Evolutionary conservation across 2,888 invertebrate species (phyloP).

Genomic region (Horisme vitalbata): DNA sequence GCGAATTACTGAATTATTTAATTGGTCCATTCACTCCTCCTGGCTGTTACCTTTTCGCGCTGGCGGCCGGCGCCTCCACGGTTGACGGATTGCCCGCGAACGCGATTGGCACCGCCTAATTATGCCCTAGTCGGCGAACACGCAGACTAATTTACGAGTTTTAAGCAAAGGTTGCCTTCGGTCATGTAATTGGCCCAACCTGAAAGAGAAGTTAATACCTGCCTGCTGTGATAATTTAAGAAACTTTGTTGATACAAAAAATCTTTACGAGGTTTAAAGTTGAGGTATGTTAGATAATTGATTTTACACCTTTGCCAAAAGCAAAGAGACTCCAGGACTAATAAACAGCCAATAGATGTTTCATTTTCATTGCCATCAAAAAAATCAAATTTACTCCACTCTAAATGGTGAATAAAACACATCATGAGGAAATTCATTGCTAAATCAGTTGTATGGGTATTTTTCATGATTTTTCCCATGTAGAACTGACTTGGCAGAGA

Average conservation of each 20-base stretch:
- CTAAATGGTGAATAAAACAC: too few relatives aligned
- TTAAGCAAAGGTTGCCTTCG: slow-evolving; percentile 23
- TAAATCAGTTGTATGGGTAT: too few relatives aligned
- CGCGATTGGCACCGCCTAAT: slow-evolving; percentile 64
- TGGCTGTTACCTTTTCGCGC: slow-evolving; percentile 76
- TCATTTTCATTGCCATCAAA: too few relatives aligned
- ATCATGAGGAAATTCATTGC: too few relatives aligned
- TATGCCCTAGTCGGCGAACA: slow-evolving; percentile 52
- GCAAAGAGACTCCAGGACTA: too few relatives aligned
- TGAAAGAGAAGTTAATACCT: slow-evolving; percentile 8
- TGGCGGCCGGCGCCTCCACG: slow-evolving; percentile 54
- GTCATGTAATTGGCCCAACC: slow-evolving; percentile 17
- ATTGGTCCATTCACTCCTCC: slow-evolving; percentile 80
- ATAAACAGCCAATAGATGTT: too few relatives aligned
- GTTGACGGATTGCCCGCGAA: slow-evolving; percentile 64
- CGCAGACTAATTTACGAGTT: slow-evolving; percentile 41
- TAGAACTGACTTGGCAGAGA: too few relatives aligned
- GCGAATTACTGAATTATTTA: slow-evolving; percentile 82
- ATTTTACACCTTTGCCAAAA: too few relatives aligned
- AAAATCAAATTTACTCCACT: too few relatives aligned
- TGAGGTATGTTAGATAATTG: too few relatives aligned
- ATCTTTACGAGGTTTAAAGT: too few relatives aligned
- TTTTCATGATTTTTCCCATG: too few relatives aligned
- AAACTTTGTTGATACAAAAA: background rate
- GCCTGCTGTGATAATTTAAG: background rate